These are phyloP conservation scores for Coranthus polyacanthus DNA, from an alignment of 2,797 vertebrate species.

Conservation along the genomic window DNA sequence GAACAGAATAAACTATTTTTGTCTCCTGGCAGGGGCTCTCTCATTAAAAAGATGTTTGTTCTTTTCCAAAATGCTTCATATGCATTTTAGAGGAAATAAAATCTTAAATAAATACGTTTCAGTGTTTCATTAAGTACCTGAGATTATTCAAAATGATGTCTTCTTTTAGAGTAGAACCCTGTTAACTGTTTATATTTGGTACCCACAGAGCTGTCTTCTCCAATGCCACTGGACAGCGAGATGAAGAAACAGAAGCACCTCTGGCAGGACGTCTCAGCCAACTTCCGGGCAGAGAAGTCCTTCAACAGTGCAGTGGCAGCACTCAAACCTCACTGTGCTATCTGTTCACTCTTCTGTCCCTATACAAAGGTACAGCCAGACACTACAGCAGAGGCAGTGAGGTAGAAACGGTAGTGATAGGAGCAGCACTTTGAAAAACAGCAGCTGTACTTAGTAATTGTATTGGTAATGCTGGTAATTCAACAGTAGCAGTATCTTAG, in stretches of 20 bases:
- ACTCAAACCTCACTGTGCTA: slow-evolving; percentile 91
- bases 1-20: slow-evolving; percentile 23
- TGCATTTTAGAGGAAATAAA: slow-evolving; percentile 24
- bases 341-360: slow-evolving; percentile 94
- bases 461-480: too few relatives aligned
- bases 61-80: slow-evolving; percentile 37
- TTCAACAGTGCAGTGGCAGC: slow-evolving; percentile 91
- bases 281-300: slow-evolving; percentile 91
- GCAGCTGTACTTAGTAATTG: too few relatives aligned
- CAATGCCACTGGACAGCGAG: slow-evolving; percentile 87
- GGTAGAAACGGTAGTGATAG: too few relatives aligned
- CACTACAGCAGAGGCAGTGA: not conserved
- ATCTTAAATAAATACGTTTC: slow-evolving; percentile 1
- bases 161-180: not conserved
- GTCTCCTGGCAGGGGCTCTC: slow-evolving; percentile 27
- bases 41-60: slow-evolving; percentile 21
- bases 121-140: not conserved
- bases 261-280: slow-evolving; percentile 90
- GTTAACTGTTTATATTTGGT: slow-evolving; percentile 2
- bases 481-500: too few relatives aligned
- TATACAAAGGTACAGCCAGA: slow-evolving; percentile 89
- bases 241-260: slow-evolving; percentile 89
- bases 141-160: not conserved
- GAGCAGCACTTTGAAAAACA: too few relatives aligned
- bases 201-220: slow-evolving; percentile 85